phyloP scores from a whole-genome alignment of 2,113 vertebrate species.

The Speoplatyrhinus poulsoni region DNA sequence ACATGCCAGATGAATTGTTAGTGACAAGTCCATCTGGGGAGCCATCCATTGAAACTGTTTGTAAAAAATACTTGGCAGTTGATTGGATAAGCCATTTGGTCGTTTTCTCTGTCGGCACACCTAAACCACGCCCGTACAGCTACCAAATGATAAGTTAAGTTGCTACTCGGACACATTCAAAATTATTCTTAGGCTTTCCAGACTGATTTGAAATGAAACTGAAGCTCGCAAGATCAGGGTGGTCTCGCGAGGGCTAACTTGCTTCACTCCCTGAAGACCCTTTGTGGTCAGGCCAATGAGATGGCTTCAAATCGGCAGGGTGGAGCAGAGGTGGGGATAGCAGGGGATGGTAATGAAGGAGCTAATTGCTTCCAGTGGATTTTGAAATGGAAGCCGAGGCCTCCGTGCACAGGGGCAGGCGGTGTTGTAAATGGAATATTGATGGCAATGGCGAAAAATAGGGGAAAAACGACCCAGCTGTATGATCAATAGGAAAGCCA shows the following conservation, averaged over 20 bases:
- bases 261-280: not conserved
- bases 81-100: too few species aligned
- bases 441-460: slow-evolving; percentile 68
- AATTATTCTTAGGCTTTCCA: too few species aligned
- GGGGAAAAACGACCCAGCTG: slow-evolving; percentile 62
- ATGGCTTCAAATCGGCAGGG: not conserved
- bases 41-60: too few species aligned
- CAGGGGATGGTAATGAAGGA: slow-evolving; percentile 71
- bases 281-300: slow-evolving; percentile 32
- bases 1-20: not conserved
- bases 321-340: slow-evolving; percentile 1
- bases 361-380: slow-evolving; percentile 79
- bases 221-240: too few species aligned
- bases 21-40: not conserved
- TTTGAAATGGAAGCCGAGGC: slow-evolving; percentile 72
- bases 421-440: slow-evolving; percentile 68
- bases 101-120: too few species aligned
- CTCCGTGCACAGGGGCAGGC: slow-evolving; percentile 31
- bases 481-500: slow-evolving; percentile 70
- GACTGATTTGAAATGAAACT: too few species aligned
- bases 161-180: too few species aligned
- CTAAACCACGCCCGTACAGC: too few species aligned
- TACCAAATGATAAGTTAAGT: too few species aligned
- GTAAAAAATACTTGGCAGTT: too few species aligned
- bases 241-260: not conserved